phyloP scores from a whole-genome alignment of 1,140 invertebrate genomes.

The Neodiprion lecontei region DNA sequence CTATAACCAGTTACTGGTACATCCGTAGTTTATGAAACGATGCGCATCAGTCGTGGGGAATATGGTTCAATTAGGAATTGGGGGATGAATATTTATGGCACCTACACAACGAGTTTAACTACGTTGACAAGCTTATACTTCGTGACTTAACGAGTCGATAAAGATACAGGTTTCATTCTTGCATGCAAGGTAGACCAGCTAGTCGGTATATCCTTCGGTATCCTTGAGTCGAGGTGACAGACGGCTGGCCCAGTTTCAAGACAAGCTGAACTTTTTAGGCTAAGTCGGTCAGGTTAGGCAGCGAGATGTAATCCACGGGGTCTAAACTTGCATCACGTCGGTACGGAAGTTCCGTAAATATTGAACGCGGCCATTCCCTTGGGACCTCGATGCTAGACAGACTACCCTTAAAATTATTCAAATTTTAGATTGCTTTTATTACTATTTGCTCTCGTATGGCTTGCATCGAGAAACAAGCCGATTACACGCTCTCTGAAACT shows the following conservation, averaged over 20 bases:
- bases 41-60: no score
- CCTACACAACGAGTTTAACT: neutral
- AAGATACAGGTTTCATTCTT: neutral
- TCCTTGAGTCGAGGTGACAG: neutral
- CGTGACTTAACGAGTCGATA: neutral
- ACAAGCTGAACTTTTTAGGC: conserved; percentile 5
- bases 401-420: neutral
- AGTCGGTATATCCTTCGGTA: neutral
- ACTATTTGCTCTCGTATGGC: conserved; percentile 7
- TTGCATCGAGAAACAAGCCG: neutral
- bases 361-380: neutral
- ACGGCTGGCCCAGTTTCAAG: neutral
- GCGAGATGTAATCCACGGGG: neutral
- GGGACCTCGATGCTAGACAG: neutral
- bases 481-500: neutral
- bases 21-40: no score
- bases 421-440: conserved; percentile 2
- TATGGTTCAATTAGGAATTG: no score
- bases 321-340: conserved; percentile 1
- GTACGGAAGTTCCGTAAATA: conserved; percentile 5
- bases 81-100: no score
- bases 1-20: neutral
- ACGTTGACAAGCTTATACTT: neutral
- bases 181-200: neutral
- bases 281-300: neutral